phyloP scores from a whole-genome alignment of 1,140 invertebrate species.

The Brachionus paranguensis region DNA sequence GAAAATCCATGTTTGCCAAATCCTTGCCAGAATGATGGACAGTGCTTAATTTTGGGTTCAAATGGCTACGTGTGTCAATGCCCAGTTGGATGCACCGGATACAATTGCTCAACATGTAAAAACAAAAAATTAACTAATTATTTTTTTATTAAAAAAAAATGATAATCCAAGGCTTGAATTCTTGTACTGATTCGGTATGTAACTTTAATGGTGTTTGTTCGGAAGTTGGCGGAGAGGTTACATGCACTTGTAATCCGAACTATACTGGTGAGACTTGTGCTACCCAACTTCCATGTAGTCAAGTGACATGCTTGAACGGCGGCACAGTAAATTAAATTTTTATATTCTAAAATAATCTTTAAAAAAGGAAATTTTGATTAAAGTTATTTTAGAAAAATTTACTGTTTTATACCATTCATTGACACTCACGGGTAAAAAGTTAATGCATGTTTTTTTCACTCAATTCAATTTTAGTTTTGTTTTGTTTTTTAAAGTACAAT shows the following conservation, averaged over 20 bases:
- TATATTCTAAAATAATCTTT: not conserved
- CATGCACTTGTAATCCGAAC: not conserved
- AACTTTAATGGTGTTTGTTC: conserved; percentile 21
- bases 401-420: no score
- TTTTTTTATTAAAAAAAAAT: not conserved
- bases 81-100: conserved; percentile 6
- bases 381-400: not conserved
- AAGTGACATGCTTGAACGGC: not conserved
- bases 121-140: not conserved
- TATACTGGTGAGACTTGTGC: not conserved
- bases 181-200: not conserved
- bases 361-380: not conserved
- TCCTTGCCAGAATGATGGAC: conserved; percentile 40
- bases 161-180: not conserved
- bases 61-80: conserved; percentile 39
- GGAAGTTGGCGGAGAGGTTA: not conserved
- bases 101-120: not conserved
- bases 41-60: not conserved
- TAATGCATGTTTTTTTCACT: no score
- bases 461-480: no score
- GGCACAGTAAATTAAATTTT: conserved; percentile 15
- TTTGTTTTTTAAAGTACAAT: no score
- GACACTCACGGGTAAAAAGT: no score
- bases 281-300: not conserved
- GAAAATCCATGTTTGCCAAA: conserved; percentile 40